Base-by-base conservation (phyloP, 2,797 vertebrate species). In the Chelmon rostratus region DNA sequence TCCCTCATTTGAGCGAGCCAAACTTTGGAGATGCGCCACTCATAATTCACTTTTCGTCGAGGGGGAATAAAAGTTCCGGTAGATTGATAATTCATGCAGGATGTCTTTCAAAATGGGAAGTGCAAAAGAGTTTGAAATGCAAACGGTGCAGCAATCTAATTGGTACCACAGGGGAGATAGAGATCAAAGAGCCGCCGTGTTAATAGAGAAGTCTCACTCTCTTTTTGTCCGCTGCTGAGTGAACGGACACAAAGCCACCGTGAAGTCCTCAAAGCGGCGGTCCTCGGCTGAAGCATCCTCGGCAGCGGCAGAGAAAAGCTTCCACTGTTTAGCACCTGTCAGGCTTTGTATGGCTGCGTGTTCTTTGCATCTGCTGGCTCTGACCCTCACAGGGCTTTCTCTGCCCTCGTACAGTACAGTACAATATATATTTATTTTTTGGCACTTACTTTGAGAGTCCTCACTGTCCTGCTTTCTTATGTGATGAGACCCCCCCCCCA, bases 81-180 rank as follows among this genome's bases (percentile, higher is more conserved):
- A 58, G 86, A 86, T 86, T 78, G 90, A 89, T 92, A 86, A 87
- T 92, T 91, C 85, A 92, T 90, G 78, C 81, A 78, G 83, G 62
- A 69, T 84, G 84, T 87, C 90, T 86, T 85, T 89, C 76, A 87
- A 79, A 91, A 89, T 73, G 66, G 86, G 89, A 90, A 84, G 73
- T 19, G 68, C 58, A 66, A 77, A n/a, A 71, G 78, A 85, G 81
- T 83, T 83, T 84, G 73, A 91, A 91, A 87, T 80, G 88, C 91
- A 87, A 81, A 87, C 85, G 66, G 83, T 78, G 85, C 88, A 79
- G 83, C 68, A 11, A 80, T 83, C 85, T 93, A 87, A 94, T 95
- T 93, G 90, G 83, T 90, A 84, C 89, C 87, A 86, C 85, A 59
- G 85, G 89, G 90, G 90, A 91, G 85, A 90, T 76, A 11, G 81